A percentile compares a stretch with the other conserved stretches of the same genome.
These are phyloP conservation scores for Pseudochaenichthys georgianus DNA, from an alignment of 2,797 vertebrate genomes.

Conservation along the genomic window DNA sequence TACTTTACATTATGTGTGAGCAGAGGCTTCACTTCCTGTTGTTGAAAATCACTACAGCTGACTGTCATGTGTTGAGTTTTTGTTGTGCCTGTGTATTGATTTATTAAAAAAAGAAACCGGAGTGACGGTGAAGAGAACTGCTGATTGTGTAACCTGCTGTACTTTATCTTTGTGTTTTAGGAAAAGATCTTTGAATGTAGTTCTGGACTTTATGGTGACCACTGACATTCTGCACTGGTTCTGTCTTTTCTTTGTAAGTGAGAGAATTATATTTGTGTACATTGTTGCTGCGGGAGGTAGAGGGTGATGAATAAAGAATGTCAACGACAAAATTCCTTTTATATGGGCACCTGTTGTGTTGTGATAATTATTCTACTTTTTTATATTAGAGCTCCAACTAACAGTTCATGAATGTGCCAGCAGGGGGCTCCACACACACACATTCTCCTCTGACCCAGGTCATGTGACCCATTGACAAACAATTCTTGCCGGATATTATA, in stretches of 20 bases:
- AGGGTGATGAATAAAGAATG: slow-evolving; percentile 84
- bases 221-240: slow-evolving; percentile 78
- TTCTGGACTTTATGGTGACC: slow-evolving; percentile 70
- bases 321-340: slow-evolving; percentile 57
- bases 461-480: too few species aligned
- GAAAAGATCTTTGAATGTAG: slow-evolving; percentile 83
- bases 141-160: slow-evolving; percentile 37
- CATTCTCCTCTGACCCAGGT: too few species aligned
- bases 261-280: slow-evolving; percentile 78
- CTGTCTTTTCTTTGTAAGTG: slow-evolving; percentile 69
- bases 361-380: not conserved
- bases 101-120: slow-evolving; percentile 1
- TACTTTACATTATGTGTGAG: not conserved
- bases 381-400: not conserved
- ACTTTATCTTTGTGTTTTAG: slow-evolving; percentile 51
- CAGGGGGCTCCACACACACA: not conserved
- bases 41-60: slow-evolving; percentile 23
- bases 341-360: not conserved
- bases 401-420: not conserved
- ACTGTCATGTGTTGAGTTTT: not conserved
- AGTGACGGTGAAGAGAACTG: slow-evolving; percentile 19
- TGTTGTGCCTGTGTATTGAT: slow-evolving; percentile 18
- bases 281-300: slow-evolving; percentile 69
- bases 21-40: not conserved
- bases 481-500: too few species aligned